Evolutionary conservation across 2,113 vertebrate genomes (phyloP).

Genomic region (Pyrgilauda ruficollis): DNA sequence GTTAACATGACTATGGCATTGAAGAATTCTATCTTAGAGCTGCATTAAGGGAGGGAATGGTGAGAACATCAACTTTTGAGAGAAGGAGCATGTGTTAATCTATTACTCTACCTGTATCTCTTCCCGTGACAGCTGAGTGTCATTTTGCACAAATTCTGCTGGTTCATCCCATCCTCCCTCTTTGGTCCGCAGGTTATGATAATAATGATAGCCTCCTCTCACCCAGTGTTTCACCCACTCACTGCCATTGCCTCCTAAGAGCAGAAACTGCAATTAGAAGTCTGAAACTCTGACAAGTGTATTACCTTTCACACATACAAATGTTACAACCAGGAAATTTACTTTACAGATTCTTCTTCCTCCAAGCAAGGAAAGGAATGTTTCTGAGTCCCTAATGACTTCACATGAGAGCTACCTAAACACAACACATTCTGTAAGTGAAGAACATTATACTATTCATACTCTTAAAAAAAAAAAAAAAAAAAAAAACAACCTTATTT

Average conservation of each 20-base stretch:
- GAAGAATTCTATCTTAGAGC: neutral
- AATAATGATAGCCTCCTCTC: slow-evolving; percentile 94
- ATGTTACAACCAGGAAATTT: neutral
- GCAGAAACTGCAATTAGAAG: neutral
- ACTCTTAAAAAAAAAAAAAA: rapidly evolving
- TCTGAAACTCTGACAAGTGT: neutral
- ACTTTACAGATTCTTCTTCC: neutral
- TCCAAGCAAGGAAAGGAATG: neutral
- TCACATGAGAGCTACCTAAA: neutral
- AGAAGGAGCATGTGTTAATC: neutral
- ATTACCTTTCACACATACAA: neutral
- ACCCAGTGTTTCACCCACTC: slow-evolving; percentile 95
- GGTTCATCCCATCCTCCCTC: slow-evolving; percentile 92
- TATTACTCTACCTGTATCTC: slow-evolving; percentile 87
- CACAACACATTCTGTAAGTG: neutral
- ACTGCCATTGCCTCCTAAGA: slow-evolving; percentile 83
- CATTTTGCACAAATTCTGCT: slow-evolving; percentile 82
- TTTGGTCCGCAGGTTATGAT: slow-evolving; percentile 82
- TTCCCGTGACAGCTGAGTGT: slow-evolving; percentile 87
- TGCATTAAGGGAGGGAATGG: neutral
- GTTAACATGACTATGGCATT: neutral
- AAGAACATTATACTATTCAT: neutral
- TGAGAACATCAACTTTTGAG: neutral
- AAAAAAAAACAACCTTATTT: neutral
- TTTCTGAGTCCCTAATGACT: neutral